Conservation (phyloP, 1,140 invertebrate species). For the Augochlora pura region DNA sequence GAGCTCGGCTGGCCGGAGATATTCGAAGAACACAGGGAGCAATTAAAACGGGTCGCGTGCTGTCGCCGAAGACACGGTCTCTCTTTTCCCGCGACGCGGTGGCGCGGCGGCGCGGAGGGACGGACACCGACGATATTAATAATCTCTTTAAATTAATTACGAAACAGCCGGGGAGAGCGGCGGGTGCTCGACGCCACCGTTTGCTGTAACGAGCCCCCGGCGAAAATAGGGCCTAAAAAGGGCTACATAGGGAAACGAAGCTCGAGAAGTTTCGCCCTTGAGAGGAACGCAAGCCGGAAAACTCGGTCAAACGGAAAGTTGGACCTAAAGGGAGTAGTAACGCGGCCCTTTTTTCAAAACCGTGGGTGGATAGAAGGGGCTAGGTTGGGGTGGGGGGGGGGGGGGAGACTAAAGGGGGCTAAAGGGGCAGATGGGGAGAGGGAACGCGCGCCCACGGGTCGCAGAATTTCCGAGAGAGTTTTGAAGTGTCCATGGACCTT, state of each 20-base stretch:
- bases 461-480: constrained; percentile 54
- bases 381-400: too few species aligned
- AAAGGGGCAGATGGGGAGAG: not conserved
- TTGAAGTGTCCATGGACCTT: constrained; percentile 62
- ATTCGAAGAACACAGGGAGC: constrained; percentile 2
- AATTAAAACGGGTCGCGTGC: constrained; percentile 16
- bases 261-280: constrained; percentile 56
- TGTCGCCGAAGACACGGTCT: constrained; percentile 19
- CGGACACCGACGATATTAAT: constrained; percentile 32
- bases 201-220: constrained; percentile 37
- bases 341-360: constrained; percentile 57
- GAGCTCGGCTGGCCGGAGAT: not conserved
- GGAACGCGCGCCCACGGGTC: constrained; percentile 35
- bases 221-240: constrained; percentile 40
- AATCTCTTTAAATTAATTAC: constrained; percentile 49
- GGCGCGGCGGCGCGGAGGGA: too few species aligned
- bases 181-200: constrained; percentile 2
- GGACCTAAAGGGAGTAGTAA: constrained; percentile 61
- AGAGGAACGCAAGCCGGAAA: constrained; percentile 58
- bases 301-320: constrained; percentile 66
- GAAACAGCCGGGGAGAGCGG: constrained; percentile 7
- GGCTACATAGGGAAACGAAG: constrained; percentile 36
- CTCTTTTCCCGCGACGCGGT: not conserved
- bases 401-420: too few species aligned
- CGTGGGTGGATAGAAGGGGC: not conserved